phyloP scores from a whole-genome alignment of 1,140 invertebrate genomes.

The Bombus pascuorum region DNA sequence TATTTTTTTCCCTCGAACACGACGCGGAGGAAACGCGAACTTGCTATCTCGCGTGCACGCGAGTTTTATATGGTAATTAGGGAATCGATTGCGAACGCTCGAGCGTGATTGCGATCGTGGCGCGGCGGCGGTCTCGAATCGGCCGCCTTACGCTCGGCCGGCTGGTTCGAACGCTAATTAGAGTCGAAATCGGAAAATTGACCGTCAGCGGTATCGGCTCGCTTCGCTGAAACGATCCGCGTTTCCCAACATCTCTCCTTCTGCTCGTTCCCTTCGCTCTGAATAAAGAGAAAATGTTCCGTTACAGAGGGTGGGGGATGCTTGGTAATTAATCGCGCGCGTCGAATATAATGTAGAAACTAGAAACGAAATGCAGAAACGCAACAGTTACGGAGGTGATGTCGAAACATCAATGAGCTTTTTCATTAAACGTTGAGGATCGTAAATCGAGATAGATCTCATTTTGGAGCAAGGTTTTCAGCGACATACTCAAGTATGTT shows the following conservation, averaged over 20 bases:
- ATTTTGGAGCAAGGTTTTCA: neutral
- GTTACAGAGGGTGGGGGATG: neutral
- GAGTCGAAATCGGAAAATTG: constrained; percentile 60
- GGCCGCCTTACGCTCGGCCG: constrained; percentile 24
- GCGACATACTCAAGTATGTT: neutral
- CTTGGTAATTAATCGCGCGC: neutral
- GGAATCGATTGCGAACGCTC: constrained; percentile 44
- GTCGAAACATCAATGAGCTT: neutral
- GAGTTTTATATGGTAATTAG: constrained; percentile 55
- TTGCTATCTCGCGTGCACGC: constrained; percentile 34
- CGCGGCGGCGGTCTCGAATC: constrained; percentile 15
- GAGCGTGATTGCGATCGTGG: constrained; percentile 38
- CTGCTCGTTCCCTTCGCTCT: neutral
- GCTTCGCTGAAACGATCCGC: neutral
- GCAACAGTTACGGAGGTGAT: neutral
- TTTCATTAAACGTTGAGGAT: neutral
- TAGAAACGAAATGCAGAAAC: neutral
- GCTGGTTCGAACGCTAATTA: constrained; percentile 54
- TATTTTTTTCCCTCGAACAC: constrained; percentile 31
- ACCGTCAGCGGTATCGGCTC: constrained; percentile 36
- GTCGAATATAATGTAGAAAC: no score
- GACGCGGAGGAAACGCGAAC: constrained; percentile 33
- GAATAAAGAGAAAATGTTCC: neutral
- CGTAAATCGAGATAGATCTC: neutral
- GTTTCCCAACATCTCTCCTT: constrained; percentile 7